Base-by-base conservation (phyloP, 2,797 vertebrate genomes). In the Balearica regulorum region DNA sequence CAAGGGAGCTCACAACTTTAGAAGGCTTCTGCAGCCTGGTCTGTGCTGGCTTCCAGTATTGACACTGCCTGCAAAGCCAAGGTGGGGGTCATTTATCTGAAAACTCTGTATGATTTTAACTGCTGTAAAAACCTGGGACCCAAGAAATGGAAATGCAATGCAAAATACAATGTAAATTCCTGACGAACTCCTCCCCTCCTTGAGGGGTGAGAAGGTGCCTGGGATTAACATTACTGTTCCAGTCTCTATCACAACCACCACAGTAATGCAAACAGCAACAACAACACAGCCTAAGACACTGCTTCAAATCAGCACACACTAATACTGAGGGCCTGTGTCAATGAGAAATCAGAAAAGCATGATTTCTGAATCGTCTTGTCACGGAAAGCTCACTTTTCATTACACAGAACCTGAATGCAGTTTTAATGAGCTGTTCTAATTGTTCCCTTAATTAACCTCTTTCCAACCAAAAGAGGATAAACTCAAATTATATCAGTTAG, bases 371-470 rank as follows among this genome's bases (percentile, higher is more conserved):
- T 61, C 44, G 33, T 41, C 64, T 72, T 48, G 46, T 84, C 57
- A 83, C 41, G 76, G 46, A 48, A 87, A 94, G 29, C 13, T 58
- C 35, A 28, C 44, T 94, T 83, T 85, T 84, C 43, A 77, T 70
- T 62, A 61, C 46, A 54, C 3, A 55, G 49, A 83, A 75, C 69
- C 44, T 15, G 41, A 83, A 84, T 48, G 68, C 16, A 65, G 33
- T 79, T 95, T 90, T 90, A 92, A 92, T 72, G 55, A 92, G 71
- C 37, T 95, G 93, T 93, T 75, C 48, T 69, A 81, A 80, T 65
- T 91, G 75, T 85, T 83, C 64, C 69, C 53, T 91, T 93, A 83
- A 89, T 69, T 91, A 89, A 78, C 33, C 44, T 94, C 73, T 82
- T 93, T 90, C 78, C 19, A 21, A 14, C 39, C 72, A 54, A n/a